Conservation (phyloP, 2,113 vertebrate species). For the Dendropsophus ebraccatus region DNA sequence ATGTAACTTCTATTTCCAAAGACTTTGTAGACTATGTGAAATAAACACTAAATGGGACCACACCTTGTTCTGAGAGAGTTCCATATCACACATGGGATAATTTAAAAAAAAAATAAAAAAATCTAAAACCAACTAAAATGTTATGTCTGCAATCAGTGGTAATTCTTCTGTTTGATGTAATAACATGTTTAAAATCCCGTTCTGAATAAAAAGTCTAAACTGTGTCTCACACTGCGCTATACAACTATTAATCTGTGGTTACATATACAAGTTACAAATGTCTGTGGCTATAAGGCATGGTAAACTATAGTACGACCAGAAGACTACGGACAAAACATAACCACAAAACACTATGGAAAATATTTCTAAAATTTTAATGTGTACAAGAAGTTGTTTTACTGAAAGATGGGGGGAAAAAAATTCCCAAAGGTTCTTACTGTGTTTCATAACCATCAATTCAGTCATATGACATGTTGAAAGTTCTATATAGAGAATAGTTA, state of each 20-base stretch:
- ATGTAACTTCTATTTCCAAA: not conserved
- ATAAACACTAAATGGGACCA: not conserved
- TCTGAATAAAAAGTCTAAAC: constrained; percentile 3
- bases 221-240: not conserved
- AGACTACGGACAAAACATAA: not conserved
- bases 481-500: no score
- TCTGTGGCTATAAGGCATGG: constrained; percentile 8
- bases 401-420: no score
- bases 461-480: no score
- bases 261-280: constrained; percentile 10
- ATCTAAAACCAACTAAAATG: not conserved
- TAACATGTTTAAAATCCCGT: not conserved
- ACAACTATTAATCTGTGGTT: constrained; percentile 24
- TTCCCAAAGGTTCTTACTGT: no score
- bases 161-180: constrained; percentile 20
- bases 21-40: not conserved
- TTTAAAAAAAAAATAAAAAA: not conserved
- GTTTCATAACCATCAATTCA: no score
- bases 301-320: not conserved
- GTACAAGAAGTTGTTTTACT: not conserved
- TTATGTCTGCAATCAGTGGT: constrained; percentile 1
- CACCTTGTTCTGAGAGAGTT: constrained; percentile 16
- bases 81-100: constrained; percentile 19
- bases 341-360: not conserved
- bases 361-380: not conserved